These are phyloP conservation scores for Microctonus brassicae DNA, from an alignment of 2,888 invertebrate species.

Conservation along the genomic window DNA sequence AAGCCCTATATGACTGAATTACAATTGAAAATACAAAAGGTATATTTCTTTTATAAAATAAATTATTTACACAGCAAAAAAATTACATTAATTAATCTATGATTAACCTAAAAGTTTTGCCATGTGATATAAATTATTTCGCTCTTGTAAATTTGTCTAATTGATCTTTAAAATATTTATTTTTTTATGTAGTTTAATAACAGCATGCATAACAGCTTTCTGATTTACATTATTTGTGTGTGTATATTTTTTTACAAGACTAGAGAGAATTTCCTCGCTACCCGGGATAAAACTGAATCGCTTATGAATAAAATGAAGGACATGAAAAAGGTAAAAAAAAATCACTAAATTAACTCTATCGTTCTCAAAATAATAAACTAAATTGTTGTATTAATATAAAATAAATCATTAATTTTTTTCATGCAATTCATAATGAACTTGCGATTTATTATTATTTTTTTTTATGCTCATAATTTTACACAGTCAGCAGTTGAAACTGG, in stretches of 20 bases:
- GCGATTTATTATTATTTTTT: not conserved
- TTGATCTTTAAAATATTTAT: constrained; percentile 15
- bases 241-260: constrained; percentile 76
- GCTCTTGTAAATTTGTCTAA: constrained; percentile 14
- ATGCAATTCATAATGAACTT: constrained; percentile 15
- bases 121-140: constrained; percentile 1
- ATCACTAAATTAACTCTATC: constrained; percentile 7
- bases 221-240: constrained; percentile 55
- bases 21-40: constrained; percentile 95
- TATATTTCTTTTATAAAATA: constrained; percentile 68
- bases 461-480: constrained; percentile 41
- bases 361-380: constrained; percentile 13
- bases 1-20: constrained; percentile 93
- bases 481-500: constrained; percentile 69
- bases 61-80: constrained; percentile 1
- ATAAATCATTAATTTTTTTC: not conserved
- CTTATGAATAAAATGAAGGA: constrained; percentile 98
- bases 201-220: constrained; percentile 61
- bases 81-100: constrained; percentile 5
- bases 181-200: constrained; percentile 46
- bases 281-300: constrained; percentile 90
- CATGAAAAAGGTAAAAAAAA: constrained; percentile 85
- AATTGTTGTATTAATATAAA: constrained; percentile 20
- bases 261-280: constrained; percentile 91
- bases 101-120: constrained; percentile 9